Conservation (phyloP, 2,797 vertebrate genomes). For the Fratercula arctica region DNA sequence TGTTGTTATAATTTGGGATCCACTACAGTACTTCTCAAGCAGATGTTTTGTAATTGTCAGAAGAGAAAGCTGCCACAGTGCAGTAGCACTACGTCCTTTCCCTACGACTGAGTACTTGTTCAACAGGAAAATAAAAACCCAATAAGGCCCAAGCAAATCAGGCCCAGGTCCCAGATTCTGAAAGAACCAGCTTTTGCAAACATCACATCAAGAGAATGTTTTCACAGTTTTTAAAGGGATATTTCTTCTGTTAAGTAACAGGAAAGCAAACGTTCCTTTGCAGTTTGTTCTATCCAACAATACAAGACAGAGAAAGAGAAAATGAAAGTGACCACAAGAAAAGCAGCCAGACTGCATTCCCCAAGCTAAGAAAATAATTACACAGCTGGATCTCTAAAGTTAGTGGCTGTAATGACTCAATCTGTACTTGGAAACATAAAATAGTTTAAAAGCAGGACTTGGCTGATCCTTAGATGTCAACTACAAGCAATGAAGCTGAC, state of each 20-base stretch:
- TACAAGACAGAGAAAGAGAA: conserved; percentile 5
- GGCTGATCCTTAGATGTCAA: neutral
- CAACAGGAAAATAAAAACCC: neutral
- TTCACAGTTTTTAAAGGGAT: neutral
- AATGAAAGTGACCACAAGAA: conserved; percentile 20
- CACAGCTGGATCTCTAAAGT: neutral
- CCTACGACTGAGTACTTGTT: neutral
- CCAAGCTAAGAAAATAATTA: neutral
- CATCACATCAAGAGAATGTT: neutral
- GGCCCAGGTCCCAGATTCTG: neutral
- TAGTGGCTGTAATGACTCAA: neutral
- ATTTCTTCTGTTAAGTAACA: neutral
- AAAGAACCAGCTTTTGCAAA: neutral
- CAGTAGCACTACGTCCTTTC: rapidly evolving
- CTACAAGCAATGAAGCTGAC: neutral
- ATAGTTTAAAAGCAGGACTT: neutral
- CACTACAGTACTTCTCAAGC: neutral
- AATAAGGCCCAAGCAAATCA: neutral
- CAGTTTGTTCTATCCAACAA: neutral
- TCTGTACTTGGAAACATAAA: neutral
- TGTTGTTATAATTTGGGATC: neutral
- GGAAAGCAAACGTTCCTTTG: conserved; percentile 11
- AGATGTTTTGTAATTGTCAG: neutral
- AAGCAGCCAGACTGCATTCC: neutral
- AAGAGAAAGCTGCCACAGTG: neutral